phyloP scores from a whole-genome alignment of 2,888 invertebrate genomes.

The Dolichomitus sp. region DNA sequence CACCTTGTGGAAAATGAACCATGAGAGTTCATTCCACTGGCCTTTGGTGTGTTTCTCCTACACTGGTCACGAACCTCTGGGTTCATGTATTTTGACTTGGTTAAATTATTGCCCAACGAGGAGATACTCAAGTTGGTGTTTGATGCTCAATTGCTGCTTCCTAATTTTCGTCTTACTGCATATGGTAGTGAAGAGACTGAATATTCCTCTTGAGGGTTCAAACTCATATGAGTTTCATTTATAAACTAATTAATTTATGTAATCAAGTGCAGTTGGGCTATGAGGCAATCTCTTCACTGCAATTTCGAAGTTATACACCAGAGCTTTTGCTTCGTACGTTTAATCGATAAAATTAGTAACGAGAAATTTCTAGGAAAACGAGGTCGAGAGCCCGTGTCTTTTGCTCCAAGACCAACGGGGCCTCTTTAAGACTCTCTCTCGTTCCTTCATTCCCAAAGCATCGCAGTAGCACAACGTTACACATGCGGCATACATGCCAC shows the following conservation, averaged over 20 bases:
- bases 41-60: slow-evolving; percentile 14
- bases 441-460: slow-evolving; percentile 15
- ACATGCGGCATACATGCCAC: slow-evolving; percentile 6
- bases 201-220: background rate
- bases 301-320: slow-evolving; percentile 1
- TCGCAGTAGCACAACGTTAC: slow-evolving; percentile 2
- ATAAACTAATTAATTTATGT: background rate
- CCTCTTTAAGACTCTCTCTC: slow-evolving; percentile 42
- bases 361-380: slow-evolving; percentile 45
- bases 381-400: slow-evolving; percentile 51
- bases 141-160: background rate
- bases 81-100: slow-evolving; percentile 2
- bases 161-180: background rate
- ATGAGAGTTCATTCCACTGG: background rate
- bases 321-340: background rate
- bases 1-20: background rate
- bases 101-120: slow-evolving; percentile 14
- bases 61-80: background rate
- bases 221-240: slow-evolving; percentile 1
- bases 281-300: background rate
- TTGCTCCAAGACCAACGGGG: slow-evolving; percentile 27
- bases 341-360: slow-evolving; percentile 50
- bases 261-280: background rate
- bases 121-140: background rate
- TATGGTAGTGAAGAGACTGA: background rate